Evolutionary conservation across 2,797 vertebrate species (phyloP).

Genomic region (Diplodus sargus): DNA sequence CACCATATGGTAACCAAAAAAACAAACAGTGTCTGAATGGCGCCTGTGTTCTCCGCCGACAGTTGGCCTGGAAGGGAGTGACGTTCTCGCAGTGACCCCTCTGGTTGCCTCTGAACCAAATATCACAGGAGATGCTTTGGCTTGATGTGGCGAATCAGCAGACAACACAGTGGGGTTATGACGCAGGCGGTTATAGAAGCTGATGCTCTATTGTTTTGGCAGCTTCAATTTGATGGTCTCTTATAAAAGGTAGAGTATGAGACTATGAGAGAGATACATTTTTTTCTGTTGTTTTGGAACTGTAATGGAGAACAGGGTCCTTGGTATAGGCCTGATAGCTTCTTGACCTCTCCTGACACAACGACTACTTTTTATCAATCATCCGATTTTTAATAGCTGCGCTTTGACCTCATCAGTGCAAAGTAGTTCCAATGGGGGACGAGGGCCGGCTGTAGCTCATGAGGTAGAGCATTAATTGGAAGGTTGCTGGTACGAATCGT

Average conservation of each 20-base stretch:
- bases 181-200: constrained; percentile 9
- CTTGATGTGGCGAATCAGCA: constrained; percentile 60
- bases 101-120: constrained; percentile 9
- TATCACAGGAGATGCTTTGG: constrained; percentile 25
- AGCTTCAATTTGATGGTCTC: background rate
- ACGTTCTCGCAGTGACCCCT: constrained; percentile 11
- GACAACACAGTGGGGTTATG: constrained; percentile 14
- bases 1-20: constrained; percentile 45
- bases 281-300: no score
- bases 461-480: no score
- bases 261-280: background rate
- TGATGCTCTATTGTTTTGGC: background rate
- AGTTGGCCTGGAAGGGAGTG: constrained; percentile 16
- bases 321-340: no score
- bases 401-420: background rate
- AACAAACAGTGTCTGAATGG: constrained; percentile 48
- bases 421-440: background rate
- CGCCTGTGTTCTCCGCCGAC: constrained; percentile 46
- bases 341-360: no score
- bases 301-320: no score
- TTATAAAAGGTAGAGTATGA: no score
- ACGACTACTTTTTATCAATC: no score
- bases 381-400: no score
- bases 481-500: no score
- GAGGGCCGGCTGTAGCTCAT: no score